phyloP scores from a whole-genome alignment of 1,140 invertebrate species.

The Hycleus phaleratus region DNA sequence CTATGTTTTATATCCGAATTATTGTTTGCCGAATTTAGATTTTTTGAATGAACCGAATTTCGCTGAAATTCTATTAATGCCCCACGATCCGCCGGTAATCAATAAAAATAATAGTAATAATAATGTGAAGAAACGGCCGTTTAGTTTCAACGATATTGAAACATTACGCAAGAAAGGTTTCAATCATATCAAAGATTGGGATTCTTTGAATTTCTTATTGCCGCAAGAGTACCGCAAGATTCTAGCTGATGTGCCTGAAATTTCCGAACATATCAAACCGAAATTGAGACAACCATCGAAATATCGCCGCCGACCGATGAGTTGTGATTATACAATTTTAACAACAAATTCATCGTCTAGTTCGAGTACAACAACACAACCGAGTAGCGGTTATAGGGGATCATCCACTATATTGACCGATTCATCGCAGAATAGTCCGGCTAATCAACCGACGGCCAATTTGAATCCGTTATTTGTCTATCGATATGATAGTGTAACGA shows the following conservation, averaged over 20 bases:
- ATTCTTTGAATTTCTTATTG: constrained; percentile 77
- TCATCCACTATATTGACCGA: constrained; percentile 78
- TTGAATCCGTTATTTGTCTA: constrained; percentile 71
- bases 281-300: constrained; percentile 50
- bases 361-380: constrained; percentile 67
- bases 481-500: constrained; percentile 68
- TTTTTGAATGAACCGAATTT: constrained; percentile 65
- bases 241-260: constrained; percentile 67
- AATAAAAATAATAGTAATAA: constrained; percentile 11
- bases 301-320: constrained; percentile 46
- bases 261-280: constrained; percentile 54
- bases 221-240: constrained; percentile 71
- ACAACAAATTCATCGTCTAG: constrained; percentile 58
- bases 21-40: constrained; percentile 79
- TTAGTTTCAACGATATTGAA: constrained; percentile 78
- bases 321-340: constrained; percentile 55
- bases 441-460: constrained; percentile 40
- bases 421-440: constrained; percentile 52
- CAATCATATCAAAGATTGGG: constrained; percentile 82
- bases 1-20: constrained; percentile 87
- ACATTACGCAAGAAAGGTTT: constrained; percentile 69
- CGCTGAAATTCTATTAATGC: constrained; percentile 43
- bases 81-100: constrained; percentile 37
- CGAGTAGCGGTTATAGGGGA: constrained; percentile 75
- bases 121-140: constrained; percentile 50